A percentile compares a stretch with the other conserved stretches of the same genome.
These are phyloP conservation scores for Chloroceryle amazona DNA, from an alignment of 2,797 vertebrate species.

Conservation along the genomic window DNA sequence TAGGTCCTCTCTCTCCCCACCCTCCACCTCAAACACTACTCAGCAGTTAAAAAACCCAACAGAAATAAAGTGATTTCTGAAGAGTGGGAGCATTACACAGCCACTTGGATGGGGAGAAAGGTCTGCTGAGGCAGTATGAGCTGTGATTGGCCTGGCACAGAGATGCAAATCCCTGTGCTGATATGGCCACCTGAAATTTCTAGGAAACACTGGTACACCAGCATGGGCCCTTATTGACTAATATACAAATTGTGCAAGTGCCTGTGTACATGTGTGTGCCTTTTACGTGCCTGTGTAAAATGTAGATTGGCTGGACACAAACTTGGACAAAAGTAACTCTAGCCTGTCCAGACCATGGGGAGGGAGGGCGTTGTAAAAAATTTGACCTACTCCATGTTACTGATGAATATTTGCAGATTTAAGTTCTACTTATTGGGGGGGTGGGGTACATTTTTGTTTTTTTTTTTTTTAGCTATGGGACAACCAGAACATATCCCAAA, in stretches of 20 bases:
- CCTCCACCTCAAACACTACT: neutral
- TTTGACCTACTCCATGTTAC: neutral
- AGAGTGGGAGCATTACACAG: fast-evolving
- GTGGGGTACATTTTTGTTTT: too few species aligned
- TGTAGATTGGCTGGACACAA: neutral
- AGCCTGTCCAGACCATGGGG: neutral
- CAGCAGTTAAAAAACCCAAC: neutral
- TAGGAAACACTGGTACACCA: neutral
- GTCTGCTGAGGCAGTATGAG: neutral
- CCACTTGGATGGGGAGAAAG: neutral
- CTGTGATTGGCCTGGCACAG: neutral
- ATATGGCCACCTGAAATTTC: neutral
- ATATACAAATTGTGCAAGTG: fast-evolving
- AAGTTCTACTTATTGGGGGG: neutral
- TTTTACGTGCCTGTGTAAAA: neutral
- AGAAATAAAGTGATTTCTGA: neutral
- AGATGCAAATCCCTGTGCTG: neutral
- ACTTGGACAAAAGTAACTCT: neutral
- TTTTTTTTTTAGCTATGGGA: neutral
- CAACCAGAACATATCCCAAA: neutral
- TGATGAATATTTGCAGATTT: neutral
- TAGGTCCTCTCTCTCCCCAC: fast-evolving
- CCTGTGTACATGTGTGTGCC: fast-evolving
- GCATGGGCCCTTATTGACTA: fast-evolving
- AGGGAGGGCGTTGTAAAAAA: neutral